Evolutionary conservation across 2,113 vertebrate genomes (phyloP).

Genomic region (Abramis brama): DNA sequence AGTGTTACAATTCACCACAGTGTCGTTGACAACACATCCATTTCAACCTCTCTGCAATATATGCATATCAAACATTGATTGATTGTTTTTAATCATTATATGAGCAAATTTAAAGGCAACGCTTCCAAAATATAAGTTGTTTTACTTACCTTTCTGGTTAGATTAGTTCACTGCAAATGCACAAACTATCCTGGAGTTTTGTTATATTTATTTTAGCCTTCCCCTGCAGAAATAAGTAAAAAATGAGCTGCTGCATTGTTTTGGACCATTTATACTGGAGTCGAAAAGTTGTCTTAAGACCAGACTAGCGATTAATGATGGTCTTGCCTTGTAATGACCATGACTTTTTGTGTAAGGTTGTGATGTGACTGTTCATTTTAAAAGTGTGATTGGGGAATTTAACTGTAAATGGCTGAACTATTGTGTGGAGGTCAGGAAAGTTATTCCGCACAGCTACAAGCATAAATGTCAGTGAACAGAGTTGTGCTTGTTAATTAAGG

Average conservation of each 20-base stretch:
- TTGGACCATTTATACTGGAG: neutral
- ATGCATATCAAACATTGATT: neutral
- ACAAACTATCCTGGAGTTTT: no score
- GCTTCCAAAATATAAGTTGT: no score
- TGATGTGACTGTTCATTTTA: conserved; percentile 23
- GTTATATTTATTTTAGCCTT: no score
- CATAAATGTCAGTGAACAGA: conserved; percentile 71
- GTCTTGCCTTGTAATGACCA: neutral
- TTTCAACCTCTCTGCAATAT: neutral
- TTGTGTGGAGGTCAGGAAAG: conserved; percentile 57
- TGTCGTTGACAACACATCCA: neutral
- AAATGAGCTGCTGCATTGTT: neutral
- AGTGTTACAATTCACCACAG: neutral
- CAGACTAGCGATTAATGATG: neutral
- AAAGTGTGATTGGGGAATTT: conserved; percentile 43
- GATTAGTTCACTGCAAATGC: no score
- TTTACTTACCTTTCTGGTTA: no score
- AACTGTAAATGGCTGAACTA: conserved; percentile 58
- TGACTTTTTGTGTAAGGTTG: conserved; percentile 37
- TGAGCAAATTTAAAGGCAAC: neutral
- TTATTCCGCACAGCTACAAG: conserved; percentile 62
- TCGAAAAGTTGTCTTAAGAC: neutral
- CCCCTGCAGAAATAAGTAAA: no score
- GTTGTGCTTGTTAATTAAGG: conserved; percentile 71
- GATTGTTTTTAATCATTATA: neutral